A percentile compares a stretch with the other conserved stretches of the same genome.
phyloP scores from a whole-genome alignment of 2,113 vertebrate species.

The Ammodytes dubius region DNA sequence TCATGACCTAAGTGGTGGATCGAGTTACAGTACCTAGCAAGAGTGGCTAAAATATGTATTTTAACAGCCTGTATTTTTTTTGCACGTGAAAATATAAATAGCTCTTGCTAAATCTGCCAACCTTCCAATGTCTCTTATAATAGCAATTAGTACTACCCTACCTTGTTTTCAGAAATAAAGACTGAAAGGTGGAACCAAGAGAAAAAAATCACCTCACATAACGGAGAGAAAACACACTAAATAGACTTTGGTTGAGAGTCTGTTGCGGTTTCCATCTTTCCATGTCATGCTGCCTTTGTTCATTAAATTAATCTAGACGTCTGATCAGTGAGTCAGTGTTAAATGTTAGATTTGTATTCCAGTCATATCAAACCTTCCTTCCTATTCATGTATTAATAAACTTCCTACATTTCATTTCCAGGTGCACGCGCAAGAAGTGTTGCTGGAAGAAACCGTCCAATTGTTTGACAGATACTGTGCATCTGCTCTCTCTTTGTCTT shows the following conservation, averaged over 20 bases:
- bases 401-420: background rate
- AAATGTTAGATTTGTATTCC: background rate
- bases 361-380: background rate
- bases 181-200: background rate
- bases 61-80: background rate
- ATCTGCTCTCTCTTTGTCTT: background rate
- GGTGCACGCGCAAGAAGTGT: background rate
- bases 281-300: background rate
- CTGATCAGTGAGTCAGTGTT: background rate
- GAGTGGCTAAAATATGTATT: background rate
- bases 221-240: background rate
- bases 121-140: background rate
- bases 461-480: background rate
- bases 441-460: background rate
- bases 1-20: background rate
- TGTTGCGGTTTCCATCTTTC: background rate
- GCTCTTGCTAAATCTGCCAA: background rate
- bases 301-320: background rate
- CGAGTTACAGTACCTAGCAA: background rate
- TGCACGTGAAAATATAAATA: background rate
- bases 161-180: background rate
- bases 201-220: background rate
- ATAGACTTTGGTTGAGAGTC: background rate
- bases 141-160: background rate
- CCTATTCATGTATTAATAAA: constrained; percentile 14